Conservation (phyloP, 1,140 invertebrate genomes). For the Temnothorax curvispinosus region DNA sequence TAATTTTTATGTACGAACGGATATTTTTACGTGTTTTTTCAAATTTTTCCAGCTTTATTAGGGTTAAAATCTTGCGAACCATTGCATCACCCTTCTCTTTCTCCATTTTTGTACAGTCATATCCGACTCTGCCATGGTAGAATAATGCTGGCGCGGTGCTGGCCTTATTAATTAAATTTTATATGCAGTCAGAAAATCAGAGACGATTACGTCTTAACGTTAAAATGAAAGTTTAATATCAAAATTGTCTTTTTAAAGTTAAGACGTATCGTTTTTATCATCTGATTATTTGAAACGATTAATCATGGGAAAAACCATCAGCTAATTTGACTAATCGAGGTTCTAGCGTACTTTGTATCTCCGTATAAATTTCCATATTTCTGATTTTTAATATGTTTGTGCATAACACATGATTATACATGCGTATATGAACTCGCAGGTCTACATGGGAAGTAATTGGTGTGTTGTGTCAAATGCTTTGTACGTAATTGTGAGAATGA, state of each 20-base stretch:
- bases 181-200: background rate
- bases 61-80: too few relatives aligned
- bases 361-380: conserved; percentile 7
- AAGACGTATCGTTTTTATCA: background rate
- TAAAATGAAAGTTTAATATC: background rate
- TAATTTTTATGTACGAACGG: too few relatives aligned
- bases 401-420: background rate
- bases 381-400: background rate
- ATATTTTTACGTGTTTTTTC: too few relatives aligned
- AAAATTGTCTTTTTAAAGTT: background rate
- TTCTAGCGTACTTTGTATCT: background rate
- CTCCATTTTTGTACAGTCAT: too few relatives aligned
- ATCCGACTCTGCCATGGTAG: too few relatives aligned
- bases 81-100: too few relatives aligned
- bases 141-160: too few relatives aligned
- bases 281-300: background rate
- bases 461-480: background rate
- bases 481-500: conserved; percentile 24
- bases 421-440: too few relatives aligned
- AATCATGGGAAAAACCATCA: background rate
- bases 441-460: conserved; percentile 10
- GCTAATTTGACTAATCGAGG: background rate
- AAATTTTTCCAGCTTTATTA: too few relatives aligned
- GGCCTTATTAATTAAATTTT: background rate
- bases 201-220: background rate